A percentile compares a stretch with the other conserved stretches of the same genome.
phyloP scores from a whole-genome alignment of 1,140 invertebrate genomes.

The Homarus americanus region DNA sequence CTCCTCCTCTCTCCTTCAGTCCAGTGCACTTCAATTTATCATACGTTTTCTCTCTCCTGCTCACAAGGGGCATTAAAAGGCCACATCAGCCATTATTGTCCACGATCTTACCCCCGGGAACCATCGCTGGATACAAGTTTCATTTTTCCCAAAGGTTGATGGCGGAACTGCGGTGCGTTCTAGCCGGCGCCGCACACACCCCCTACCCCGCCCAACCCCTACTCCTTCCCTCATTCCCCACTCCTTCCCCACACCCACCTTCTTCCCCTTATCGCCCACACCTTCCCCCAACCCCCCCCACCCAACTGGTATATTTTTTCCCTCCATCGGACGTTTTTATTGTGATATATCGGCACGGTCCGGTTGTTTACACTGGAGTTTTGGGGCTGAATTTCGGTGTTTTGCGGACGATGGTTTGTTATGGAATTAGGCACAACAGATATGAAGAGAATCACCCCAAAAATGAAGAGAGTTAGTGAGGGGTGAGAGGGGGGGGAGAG shows the following conservation, averaged over 20 bases:
- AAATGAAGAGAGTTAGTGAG: too few species aligned
- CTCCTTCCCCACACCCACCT: neutral
- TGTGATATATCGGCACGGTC: neutral
- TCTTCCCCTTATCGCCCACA: neutral
- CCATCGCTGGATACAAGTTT: conserved; percentile 43
- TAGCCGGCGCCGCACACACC: neutral
- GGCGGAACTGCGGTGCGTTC: neutral
- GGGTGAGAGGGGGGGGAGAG: neutral
- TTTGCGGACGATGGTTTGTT: neutral
- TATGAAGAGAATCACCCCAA: neutral
- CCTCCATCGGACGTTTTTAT: neutral
- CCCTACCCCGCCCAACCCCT: neutral
- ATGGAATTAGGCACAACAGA: neutral
- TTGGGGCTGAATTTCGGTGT: neutral
- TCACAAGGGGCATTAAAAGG: conserved; percentile 53
- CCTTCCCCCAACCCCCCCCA: neutral
- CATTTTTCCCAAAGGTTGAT: conserved; percentile 33
- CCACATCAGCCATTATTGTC: conserved; percentile 65
- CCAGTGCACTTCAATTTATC: conserved; percentile 57
- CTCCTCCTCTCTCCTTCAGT: neutral
- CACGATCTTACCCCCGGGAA: conserved; percentile 29
- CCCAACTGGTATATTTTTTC: neutral
- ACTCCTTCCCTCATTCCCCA: neutral
- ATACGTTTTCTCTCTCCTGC: conserved; percentile 45
- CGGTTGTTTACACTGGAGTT: conserved; percentile 2